These are phyloP conservation scores for Limnephilus auricula DNA, from an alignment of 2,888 invertebrate species.

Conservation along the genomic window DNA sequence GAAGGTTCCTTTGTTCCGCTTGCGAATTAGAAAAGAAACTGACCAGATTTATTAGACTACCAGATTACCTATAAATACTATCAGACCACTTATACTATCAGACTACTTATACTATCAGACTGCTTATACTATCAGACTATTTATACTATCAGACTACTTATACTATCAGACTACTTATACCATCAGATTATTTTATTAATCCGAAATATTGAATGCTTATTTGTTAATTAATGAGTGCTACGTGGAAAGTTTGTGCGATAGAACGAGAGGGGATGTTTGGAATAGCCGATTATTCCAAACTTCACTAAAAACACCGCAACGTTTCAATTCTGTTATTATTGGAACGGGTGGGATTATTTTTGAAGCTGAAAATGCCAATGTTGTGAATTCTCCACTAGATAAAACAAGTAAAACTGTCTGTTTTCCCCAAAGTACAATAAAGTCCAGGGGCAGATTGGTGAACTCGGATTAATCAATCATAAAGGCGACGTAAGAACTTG, in stretches of 20 bases:
- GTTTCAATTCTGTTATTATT: not conserved
- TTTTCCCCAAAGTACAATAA: constrained; percentile 47
- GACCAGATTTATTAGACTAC: no score
- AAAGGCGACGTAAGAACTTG: constrained; percentile 51
- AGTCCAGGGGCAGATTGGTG: constrained; percentile 49
- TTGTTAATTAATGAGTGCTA: not conserved
- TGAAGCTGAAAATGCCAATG: not conserved
- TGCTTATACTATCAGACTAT: no score
- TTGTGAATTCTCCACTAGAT: not conserved
- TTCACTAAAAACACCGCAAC: not conserved
- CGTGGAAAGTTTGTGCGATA: not conserved
- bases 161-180: no score
- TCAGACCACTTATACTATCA: no score
- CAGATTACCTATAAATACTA: no score
- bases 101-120: no score
- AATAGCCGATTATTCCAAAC: not conserved
- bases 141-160: no score
- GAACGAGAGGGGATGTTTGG: not conserved
- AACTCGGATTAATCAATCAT: constrained; percentile 65
- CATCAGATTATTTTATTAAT: not conserved
- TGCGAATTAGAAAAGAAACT: no score
- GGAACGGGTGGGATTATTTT: not conserved
- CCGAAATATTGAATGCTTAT: not conserved
- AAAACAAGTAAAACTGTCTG: constrained; percentile 18
- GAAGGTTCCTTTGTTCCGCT: no score